Evolutionary conservation across 2,113 vertebrate genomes (phyloP).

Genomic region (Progne subis): DNA sequence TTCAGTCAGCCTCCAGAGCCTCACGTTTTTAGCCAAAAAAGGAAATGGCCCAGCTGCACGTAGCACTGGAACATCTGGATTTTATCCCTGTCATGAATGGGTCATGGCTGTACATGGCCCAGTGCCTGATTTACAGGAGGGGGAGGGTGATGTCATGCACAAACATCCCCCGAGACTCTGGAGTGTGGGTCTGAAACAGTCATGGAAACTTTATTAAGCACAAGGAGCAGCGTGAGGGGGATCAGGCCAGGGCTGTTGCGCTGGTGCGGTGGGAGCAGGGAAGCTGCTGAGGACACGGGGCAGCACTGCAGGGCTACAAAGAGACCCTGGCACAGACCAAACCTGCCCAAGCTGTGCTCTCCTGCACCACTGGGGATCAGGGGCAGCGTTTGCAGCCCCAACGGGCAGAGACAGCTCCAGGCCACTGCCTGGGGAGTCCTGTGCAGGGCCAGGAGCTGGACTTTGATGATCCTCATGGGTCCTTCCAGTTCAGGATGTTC

Average conservation of each 20-base stretch:
- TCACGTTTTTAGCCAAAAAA: constrained; percentile 98
- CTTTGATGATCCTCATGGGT: neutral
- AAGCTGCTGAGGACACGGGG: neutral
- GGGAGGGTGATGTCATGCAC: constrained; percentile 63
- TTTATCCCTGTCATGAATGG: constrained; percentile 89
- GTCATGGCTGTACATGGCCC: constrained; percentile 74
- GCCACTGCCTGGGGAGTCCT: neutral
- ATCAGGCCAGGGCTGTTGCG: neutral
- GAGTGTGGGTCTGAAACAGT: neutral
- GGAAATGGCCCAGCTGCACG: constrained; percentile 90
- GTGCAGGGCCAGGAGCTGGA: neutral
- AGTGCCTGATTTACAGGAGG: constrained; percentile 60
- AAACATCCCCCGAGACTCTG: neutral
- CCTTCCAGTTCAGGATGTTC: neutral
- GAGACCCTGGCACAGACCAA: neutral
- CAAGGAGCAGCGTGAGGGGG: neutral
- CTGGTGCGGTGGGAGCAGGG: neutral
- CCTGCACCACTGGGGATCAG: neutral
- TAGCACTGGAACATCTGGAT: constrained; percentile 91
- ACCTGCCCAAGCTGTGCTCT: fast-evolving
- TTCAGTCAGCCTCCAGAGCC: constrained; percentile 69
- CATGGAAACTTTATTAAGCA: neutral
- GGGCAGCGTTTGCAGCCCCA: fast-evolving
- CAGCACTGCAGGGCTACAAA: neutral
- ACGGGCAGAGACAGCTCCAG: neutral